Base-by-base conservation (phyloP, 2,888 invertebrate species). In the Galerucella calmariensis region DNA sequence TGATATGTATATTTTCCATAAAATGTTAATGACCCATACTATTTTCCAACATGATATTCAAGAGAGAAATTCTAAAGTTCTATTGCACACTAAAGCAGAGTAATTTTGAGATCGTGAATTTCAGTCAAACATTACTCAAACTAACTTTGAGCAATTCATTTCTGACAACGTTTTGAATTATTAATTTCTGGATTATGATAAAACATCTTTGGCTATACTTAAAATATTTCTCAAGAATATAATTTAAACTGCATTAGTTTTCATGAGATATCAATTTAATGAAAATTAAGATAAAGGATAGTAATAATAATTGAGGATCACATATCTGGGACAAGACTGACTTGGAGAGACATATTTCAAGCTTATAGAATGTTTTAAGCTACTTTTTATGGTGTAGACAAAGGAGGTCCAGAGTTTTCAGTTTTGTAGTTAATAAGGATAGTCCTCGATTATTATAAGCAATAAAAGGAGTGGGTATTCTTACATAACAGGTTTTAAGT, bases 271-370 rank as follows among this genome's bases (percentile, higher is more conserved):
- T 51, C 4, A 3, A n/a, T n/a, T 56, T 56, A 2, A n/a, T 53
- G 11, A 56, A 16, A 56, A 20, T 16, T 16, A 10, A 20, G 3
- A 16, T 16, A 10, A 9, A n/a, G 56, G 16, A 20, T 16, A 16
- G 8, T 8, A 20, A 56, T n/a, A 56, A 56, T 56, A 56, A 56
- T 56, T 20, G n/a, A 16, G 56, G 20, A 56, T 56, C 16, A 56
- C 56, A 56, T 61, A 61, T 61, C 61, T 12, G 8, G 61, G n/a
- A 61, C 35, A 35, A 61, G 61, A 61, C 61, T 61, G 61, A 61
- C 8, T 12, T 12, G 35, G n/a, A 61, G 14, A 35, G 35, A 58
- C 56, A 56, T n/a, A n/a, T 56, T 58, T 58, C 16, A 20, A 58
- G 11, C 14, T 51, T 51, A 51, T 58, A 58, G 24, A 27, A 58